Evolutionary conservation across 2,113 vertebrate genomes (phyloP), one percentile per base, ranked within the genome.

Genomic region (Clinocottus analis): DNA sequence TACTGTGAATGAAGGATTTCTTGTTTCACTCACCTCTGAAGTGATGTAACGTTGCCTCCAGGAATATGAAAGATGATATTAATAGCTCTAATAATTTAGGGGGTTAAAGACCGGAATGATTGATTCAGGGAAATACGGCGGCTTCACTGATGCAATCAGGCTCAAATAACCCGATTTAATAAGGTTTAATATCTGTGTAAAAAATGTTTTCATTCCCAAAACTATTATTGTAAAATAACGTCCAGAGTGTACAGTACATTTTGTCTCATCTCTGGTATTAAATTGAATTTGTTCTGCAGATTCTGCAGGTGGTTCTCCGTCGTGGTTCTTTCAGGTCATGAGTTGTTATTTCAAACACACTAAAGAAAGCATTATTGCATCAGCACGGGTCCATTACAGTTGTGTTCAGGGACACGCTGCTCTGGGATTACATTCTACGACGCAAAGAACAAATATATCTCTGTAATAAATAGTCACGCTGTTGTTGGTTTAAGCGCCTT

Each of bases 401-500:
- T 76, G 53, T 27, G 63, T 59, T 76, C 39, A 47, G 51, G 62
- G 73, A 67, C 73, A 23, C 2, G n/a, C 19, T 31, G 72, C 29
- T 14, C 55, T 45, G 7, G 1, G 79, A 5, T 64, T 64, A 61
- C 45, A 37, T 45, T n/a, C 17, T 23, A 21, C 56, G 41, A 41
- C 65, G 16, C 10, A 56, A 0, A 21, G 14, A 17, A 59, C n/a
- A 25, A 70, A 79, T 80, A 63, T 11, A 33, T 64, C 83, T 0
- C 37, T 63, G 45, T 69, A 33, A 67, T 13, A 68, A 71, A 59
- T 43, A 33, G 43, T 47, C 14, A 4, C 67, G 63, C 75, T 47
- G 66, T 49, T 64, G 37, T 14, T 35, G 47, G 31, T 75, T 80
- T 79, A 74, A 83, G 67, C 77, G 35, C 51, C 76, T 85, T 79